Evolutionary conservation across 1,140 invertebrate species (phyloP), one percentile per base, ranked within the genome.

Genomic region (Brachionus rotundiformis): DNA sequence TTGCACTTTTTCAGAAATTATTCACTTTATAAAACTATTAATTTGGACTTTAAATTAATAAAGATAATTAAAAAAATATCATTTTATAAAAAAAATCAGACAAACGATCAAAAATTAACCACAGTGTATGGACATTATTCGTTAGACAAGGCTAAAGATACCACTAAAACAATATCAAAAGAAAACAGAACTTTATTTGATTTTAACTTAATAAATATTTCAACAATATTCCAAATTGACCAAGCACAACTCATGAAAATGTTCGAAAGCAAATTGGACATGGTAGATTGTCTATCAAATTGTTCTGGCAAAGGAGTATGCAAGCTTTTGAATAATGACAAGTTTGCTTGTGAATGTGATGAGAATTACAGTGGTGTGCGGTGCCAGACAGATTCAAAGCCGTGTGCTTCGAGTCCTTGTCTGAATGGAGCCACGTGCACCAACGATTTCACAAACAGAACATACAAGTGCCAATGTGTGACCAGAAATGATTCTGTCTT

Each of bases 401-500:
- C 31, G 10, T 68, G 65, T 68, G 65, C 65, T 10, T 68, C 65
- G 7, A 68, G 23, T 68, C 65, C 65, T 16, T 68, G 65, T 27
- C 8, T 68, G 2, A 68, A 68, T 41, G 36, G 36, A 33, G 65
- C n/a, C n/a, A 31, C 23, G 7, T 68, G 65, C 25, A n/a, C 6
- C 2, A 54, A 54, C 23, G 27, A 68, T 68, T 41, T 68, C 27
- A 10, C 2, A 0, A 33, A 68, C 5, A 41, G 23, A 16, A 68
- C 10, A 16, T 68, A 68, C 65, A 68, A 33, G 8, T 68, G 65
- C 29, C 23, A 68, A 1, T 68, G 65, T 41, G 23, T 33, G 31
- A 33, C 31, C 16, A 36, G 8, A 33, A 33, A 68, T 41, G 23
- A 23, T 33, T 54, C 47, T 16, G 16, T 54, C 1, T 54, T 54